Conservation (phyloP, 2,888 invertebrate species). For the Ennomos erosarius region DNA sequence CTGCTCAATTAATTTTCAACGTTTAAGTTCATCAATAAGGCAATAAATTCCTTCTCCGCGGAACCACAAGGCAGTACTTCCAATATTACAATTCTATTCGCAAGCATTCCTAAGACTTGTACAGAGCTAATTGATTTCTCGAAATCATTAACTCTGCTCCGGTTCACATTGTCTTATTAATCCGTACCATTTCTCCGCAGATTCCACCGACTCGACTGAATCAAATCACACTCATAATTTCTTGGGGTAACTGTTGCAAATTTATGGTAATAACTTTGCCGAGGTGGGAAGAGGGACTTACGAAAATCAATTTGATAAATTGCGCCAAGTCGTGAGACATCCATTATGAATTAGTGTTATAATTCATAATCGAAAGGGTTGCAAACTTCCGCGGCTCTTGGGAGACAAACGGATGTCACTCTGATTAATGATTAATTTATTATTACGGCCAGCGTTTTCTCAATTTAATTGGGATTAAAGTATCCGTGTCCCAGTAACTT, state of each 20-base stretch:
- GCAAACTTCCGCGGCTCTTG: slow-evolving; percentile 66
- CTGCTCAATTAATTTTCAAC: slow-evolving; percentile 20
- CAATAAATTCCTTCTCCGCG: slow-evolving; percentile 16
- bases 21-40: slow-evolving; percentile 16
- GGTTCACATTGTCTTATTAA: slow-evolving; percentile 50
- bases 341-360: slow-evolving; percentile 81
- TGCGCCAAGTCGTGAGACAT: slow-evolving; percentile 73
- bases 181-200: slow-evolving; percentile 42
- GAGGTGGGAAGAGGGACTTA: slow-evolving; percentile 67
- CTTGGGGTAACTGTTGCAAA: slow-evolving; percentile 75
- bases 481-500: slow-evolving; percentile 42
- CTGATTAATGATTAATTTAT: slow-evolving; percentile 81
- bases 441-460: slow-evolving; percentile 49
- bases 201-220: slow-evolving; percentile 52
- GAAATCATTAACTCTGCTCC: slow-evolving; percentile 38
- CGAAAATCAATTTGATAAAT: slow-evolving; percentile 82
- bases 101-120: slow-evolving; percentile 14
- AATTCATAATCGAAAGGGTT: slow-evolving; percentile 83
- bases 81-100: slow-evolving; percentile 6
- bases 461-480: slow-evolving; percentile 51
- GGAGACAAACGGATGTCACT: slow-evolving; percentile 79
- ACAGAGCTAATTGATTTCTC: slow-evolving; percentile 37
- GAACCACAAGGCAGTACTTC: slow-evolving; percentile 15
- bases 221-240: slow-evolving; percentile 76
- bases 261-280: slow-evolving; percentile 72